Conservation (phyloP, 2,888 invertebrate genomes). For the Xestia c-nigrum region DNA sequence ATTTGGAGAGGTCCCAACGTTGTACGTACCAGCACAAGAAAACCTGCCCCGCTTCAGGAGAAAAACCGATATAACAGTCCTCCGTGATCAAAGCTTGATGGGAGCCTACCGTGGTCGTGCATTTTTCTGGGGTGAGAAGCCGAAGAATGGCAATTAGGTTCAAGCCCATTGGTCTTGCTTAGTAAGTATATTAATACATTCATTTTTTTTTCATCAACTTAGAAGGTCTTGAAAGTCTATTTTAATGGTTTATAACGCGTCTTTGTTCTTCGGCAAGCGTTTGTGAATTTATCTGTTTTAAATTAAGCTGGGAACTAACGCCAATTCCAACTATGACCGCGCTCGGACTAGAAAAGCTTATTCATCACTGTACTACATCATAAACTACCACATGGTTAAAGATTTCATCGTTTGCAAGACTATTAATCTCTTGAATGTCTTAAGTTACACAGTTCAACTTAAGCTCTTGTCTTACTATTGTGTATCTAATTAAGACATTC, state of each 20-base stretch:
- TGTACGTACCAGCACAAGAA: slow-evolving; percentile 92
- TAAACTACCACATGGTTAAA: not conserved
- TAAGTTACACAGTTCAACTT: no score
- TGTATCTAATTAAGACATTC: no score
- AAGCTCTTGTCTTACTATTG: no score
- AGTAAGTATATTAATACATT: slow-evolving; percentile 83
- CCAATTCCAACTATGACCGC: not conserved
- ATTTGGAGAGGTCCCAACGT: slow-evolving; percentile 95
- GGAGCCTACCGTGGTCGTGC: slow-evolving; percentile 96
- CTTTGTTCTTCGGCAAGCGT: no score
- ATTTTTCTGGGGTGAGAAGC: slow-evolving; percentile 97
- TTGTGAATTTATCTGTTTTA: no score
- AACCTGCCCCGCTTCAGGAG: slow-evolving; percentile 93
- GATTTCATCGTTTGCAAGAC: not conserved
- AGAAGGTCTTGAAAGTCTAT: no score
- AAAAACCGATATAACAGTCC: slow-evolving; percentile 94
- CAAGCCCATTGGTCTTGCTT: slow-evolving; percentile 92
- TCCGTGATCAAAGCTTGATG: slow-evolving; percentile 94
- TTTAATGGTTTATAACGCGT: no score
- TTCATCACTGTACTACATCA: not conserved
- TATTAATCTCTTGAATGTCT: no score
- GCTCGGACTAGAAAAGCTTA: not conserved
- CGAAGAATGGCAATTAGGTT: slow-evolving; percentile 93
- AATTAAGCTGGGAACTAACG: no score
- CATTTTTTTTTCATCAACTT: no score